A percentile compares a stretch with the other conserved stretches of the same genome.
phyloP scores from a whole-genome alignment of 2,113 vertebrate genomes.

The Mormoops blainvillei region DNA sequence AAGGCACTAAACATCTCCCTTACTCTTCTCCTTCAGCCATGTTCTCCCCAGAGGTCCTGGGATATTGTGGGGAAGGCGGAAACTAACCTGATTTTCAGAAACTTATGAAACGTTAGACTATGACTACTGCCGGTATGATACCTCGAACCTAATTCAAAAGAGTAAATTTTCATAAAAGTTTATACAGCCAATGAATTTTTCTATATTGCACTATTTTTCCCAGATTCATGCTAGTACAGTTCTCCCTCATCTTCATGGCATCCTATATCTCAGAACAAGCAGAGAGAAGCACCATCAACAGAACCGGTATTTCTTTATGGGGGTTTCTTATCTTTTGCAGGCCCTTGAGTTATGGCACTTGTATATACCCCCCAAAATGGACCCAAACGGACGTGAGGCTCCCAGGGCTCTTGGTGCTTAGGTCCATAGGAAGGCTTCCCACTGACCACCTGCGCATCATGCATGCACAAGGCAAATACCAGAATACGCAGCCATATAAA shows the following conservation, averaged over 20 bases:
- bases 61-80: neutral
- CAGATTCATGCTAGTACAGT: neutral
- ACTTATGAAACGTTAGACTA: neutral
- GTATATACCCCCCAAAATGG: neutral
- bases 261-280: neutral
- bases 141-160: neutral
- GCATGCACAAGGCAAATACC: rapidly evolving
- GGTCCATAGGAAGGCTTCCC: neutral
- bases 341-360: neutral
- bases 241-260: neutral
- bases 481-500: neutral
- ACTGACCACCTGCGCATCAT: rapidly evolving
- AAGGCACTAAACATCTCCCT: neutral
- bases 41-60: neutral
- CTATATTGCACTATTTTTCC: neutral
- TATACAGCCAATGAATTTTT: neutral
- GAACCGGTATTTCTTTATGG: neutral
- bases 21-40: rapidly evolving
- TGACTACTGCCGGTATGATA: no score
- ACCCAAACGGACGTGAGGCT: neutral
- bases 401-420: neutral
- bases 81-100: neutral
- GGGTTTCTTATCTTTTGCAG: neutral
- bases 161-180: neutral
- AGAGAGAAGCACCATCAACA: neutral